Evolutionary conservation across 2,113 vertebrate species (phyloP), one percentile per base, ranked within the genome.

Genomic region (Clarias magur): DNA sequence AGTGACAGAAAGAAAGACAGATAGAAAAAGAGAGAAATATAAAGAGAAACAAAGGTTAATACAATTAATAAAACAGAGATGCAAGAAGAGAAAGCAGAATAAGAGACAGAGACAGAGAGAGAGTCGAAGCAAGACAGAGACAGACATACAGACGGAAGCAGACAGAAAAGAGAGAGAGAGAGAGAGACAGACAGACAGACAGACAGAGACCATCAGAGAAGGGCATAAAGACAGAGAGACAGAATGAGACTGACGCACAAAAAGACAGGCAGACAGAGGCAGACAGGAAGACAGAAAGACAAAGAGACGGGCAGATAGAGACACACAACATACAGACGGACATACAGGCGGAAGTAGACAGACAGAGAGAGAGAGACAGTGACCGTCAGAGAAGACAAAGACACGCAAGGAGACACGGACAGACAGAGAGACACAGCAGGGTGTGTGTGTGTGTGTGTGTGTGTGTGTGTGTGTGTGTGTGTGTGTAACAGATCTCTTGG

Each of bases 401-500:
- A 56, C 11, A 53, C 48, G 30, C 65, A 68, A 27, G 5, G 16
- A 60, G 19, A 60, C 16, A 65, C 23, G n/a, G 62, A n/a, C 62
- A 63, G 62, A 65, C 38, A 82, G 80, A 67, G 57, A 68, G 81
- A 76, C 79, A 76, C 79, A 76, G 68, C 48, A 70, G 59, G 78
- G 72, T 11, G 56, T 63, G 65, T 73, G 78, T 86, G 84, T 73
- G 83, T 78, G 85, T 78, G 48, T 38, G 34, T 38, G 42, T 42
- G 42, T 42, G 72, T 11, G 56, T 63, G 72, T 73, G 76, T n/a
- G n/a, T n/a, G n/a, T 79, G 85, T 78, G 53, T 57, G 88, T 92
- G 91, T 82, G 89, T 92, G 86, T 88, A 91, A 89, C 92, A 91
- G 87, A 93, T 90, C 91, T 92, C 90, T 85, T 75, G 73, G 88